Percentiles rank a stretch among this genome's conserved stretches.
Conservation (phyloP, 1,140 invertebrate species). For the Heliconius eleuchia region DNA sequence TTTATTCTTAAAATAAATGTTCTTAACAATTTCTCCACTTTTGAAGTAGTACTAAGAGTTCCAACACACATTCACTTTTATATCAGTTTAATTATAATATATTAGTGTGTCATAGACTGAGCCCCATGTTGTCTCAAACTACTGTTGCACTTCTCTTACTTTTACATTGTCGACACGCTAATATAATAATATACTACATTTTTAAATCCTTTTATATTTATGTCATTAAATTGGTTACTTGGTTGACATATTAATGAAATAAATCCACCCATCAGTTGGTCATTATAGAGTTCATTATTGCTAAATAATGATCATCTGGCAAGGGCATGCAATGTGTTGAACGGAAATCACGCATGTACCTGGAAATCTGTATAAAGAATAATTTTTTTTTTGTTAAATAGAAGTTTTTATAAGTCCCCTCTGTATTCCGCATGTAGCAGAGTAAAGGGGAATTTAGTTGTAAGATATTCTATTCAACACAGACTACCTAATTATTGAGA, state of each 20-base stretch:
- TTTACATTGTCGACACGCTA: not conserved
- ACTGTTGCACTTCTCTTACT: not conserved
- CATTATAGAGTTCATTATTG: constrained; percentile 27
- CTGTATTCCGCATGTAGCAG: too few species aligned
- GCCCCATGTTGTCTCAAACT: not conserved
- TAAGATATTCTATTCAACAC: too few species aligned
- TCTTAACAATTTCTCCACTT: constrained; percentile 14
- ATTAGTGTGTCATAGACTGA: not conserved
- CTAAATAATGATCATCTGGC: constrained; percentile 66
- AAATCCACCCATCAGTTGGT: not conserved
- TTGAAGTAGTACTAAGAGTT: not conserved
- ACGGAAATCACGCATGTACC: constrained; percentile 93
- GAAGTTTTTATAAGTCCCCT: not conserved
- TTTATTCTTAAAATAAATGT: constrained; percentile 12
- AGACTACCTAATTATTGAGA: too few species aligned
- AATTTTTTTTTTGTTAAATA: not conserved
- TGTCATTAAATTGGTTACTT: not conserved
- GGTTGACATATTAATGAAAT: not conserved
- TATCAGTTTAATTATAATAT: not conserved
- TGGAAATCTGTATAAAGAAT: constrained; percentile 76
- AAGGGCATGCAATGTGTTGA: constrained; percentile 94
- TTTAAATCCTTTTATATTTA: not conserved
- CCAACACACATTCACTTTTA: not conserved
- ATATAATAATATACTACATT: not conserved
- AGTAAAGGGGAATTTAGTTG: too few species aligned